Conservation (phyloP, 2,888 invertebrate genomes). For the Sminthurides aquaticus region DNA sequence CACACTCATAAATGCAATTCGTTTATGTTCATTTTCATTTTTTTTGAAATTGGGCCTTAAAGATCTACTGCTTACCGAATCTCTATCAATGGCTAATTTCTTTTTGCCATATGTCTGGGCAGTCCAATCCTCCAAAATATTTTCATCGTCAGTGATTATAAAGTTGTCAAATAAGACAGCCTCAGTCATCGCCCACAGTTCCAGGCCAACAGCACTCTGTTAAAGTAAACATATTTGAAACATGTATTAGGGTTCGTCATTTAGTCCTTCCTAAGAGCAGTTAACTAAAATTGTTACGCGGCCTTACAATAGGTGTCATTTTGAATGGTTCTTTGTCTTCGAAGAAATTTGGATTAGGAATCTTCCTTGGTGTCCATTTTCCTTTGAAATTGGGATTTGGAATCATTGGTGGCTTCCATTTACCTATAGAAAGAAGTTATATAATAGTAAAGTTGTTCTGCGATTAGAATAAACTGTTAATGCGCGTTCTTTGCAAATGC, state of each 20-base stretch:
- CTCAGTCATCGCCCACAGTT: slow-evolving; percentile 97
- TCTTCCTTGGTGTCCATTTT: slow-evolving; percentile 81
- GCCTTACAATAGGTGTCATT: slow-evolving; percentile 86
- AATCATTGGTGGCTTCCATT: slow-evolving; percentile 82
- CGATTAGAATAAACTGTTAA: too few relatives aligned
- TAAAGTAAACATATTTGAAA: too few relatives aligned
- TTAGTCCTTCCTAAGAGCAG: neutral
- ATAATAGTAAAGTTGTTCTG: neutral
- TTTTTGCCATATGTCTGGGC: slow-evolving; percentile 76
- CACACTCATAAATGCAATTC: neutral
- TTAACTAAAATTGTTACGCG: too few relatives aligned
- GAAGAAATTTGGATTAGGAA: slow-evolving; percentile 88
- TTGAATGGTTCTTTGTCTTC: slow-evolving; percentile 81
- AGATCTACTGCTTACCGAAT: slow-evolving; percentile 77
- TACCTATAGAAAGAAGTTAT: slow-evolving; percentile 39
- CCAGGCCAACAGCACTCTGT: slow-evolving; percentile 86
- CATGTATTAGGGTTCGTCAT: neutral
- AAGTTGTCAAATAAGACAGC: slow-evolving; percentile 92
- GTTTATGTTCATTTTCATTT: too few relatives aligned
- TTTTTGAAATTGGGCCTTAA: too few relatives aligned
- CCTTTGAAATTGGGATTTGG: slow-evolving; percentile 91
- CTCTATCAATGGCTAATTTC: slow-evolving; percentile 66
- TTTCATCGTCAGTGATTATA: slow-evolving; percentile 74
- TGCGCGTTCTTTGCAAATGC: too few relatives aligned
- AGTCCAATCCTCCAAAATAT: slow-evolving; percentile 71